Conservation (phyloP, 1,140 invertebrate genomes). For the Micrasema minimum region DNA sequence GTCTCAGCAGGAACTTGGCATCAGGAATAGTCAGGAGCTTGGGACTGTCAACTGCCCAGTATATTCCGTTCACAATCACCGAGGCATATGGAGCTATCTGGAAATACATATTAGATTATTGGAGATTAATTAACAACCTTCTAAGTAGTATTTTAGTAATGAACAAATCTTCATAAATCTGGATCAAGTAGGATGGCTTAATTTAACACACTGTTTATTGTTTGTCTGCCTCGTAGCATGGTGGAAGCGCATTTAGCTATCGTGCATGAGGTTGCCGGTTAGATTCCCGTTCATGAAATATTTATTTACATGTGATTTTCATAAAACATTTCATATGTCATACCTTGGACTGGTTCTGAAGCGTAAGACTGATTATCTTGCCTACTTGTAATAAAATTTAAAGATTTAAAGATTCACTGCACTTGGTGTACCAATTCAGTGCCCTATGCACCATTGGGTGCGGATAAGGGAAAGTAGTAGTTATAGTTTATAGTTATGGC, state of each 20-base stretch:
- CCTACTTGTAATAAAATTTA: background rate
- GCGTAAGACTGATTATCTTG: no score
- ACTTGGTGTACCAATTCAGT: no score
- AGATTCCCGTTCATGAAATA: no score
- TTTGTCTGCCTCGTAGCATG: no score
- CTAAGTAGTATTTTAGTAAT: background rate
- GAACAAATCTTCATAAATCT: background rate
- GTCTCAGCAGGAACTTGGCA: conserved; percentile 92
- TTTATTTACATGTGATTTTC: no score
- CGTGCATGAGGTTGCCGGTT: no score
- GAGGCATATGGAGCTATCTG: conserved; percentile 97
- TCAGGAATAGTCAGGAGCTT: conserved; percentile 97
- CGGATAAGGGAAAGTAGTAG: background rate
- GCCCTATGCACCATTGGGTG: no score
- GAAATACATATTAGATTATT: conserved; percentile 37
- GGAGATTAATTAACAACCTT: background rate
- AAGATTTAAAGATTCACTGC: background rate
- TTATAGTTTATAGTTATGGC: background rate
- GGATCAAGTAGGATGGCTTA: no score
- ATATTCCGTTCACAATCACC: conserved; percentile 97
- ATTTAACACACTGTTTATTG: background rate
- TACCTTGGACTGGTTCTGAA: no score
- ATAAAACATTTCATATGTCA: no score
- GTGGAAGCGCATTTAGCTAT: no score
- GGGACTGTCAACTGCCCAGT: conserved; percentile 97